Evolutionary conservation across 2,888 invertebrate species (phyloP), one percentile per base, ranked within the genome.

Genomic region (Apodemia zela): DNA sequence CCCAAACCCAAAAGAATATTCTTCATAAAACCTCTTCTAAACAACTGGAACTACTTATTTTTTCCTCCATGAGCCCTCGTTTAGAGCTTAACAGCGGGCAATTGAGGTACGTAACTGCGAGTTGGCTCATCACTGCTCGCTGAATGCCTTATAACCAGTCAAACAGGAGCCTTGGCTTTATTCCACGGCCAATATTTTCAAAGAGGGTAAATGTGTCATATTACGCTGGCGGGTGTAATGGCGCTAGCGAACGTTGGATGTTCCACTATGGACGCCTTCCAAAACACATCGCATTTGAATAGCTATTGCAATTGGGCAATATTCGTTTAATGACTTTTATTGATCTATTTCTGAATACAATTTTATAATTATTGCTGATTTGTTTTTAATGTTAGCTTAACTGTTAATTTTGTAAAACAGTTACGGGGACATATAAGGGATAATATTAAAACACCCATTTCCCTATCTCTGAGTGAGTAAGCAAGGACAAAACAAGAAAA

Each of bases 231-330:
- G 65, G 79, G 70, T 76, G 86, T 75, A 69, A 71, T 71, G 75
- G 76, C 64, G 68, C 71, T 81, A 84, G 85, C 68, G 64, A 33
- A 75, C 76, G 74, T 64, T 65, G 63, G 60, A 76, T 76, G 76
- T 73, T 75, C 70, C 71, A 71, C 77, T 75, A 80, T 85, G 85
- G 85, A 85, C 77, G 78, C 77, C 80, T 82, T 88, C 85, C 85
- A 88, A 87, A 85, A 87, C 81, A 79, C 82, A 80, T 82, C 80
- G 75, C 79, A 86, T 88, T 86, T 87, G 85, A 85, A 87, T 87
- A 81, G 82, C 68, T 72, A 57, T 29, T 57, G 54, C 54, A 15
- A 57, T 67, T 80, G 72, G 69, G 74, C 73, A 78, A 82, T 82
- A 79, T 77, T 71, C 76, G 71, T 76, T 77, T 82, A 85, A 85